Conservation (phyloP, 2,797 vertebrate species). For the Decapterus maruadsi region DNA sequence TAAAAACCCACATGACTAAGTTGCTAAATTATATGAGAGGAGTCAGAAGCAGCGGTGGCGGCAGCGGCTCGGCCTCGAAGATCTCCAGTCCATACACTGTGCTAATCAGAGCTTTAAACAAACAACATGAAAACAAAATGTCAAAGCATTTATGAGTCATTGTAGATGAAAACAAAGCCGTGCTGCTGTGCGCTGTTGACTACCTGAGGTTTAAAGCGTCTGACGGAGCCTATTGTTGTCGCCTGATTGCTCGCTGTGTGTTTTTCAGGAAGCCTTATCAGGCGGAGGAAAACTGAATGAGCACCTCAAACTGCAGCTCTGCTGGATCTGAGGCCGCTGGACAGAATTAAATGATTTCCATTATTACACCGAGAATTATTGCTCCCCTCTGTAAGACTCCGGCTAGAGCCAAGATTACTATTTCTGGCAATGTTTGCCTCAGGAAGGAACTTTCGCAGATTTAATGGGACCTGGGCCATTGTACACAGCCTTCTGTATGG, state of each 20-base stretch:
- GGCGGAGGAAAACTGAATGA: constrained; percentile 75
- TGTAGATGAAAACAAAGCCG: constrained; percentile 51
- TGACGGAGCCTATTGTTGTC: constrained; percentile 84
- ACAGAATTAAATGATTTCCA: constrained; percentile 94
- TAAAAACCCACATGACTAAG: background rate
- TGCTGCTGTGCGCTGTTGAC: constrained; percentile 43
- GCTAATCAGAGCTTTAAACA: constrained; percentile 43
- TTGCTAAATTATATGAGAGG: background rate
- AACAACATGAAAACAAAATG: constrained; percentile 53
- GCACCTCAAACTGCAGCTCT: constrained; percentile 87
- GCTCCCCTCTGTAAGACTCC: constrained; percentile 89
- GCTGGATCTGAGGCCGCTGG: constrained; percentile 87
- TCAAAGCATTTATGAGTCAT: constrained; percentile 46
- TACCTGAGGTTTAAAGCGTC: constrained; percentile 59
- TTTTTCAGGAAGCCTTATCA: constrained; percentile 83
- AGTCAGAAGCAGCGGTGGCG: background rate
- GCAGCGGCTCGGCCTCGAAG: background rate
- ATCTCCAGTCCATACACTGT: background rate
- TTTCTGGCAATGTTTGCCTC: constrained; percentile 96
- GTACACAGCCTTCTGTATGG: constrained; percentile 98
- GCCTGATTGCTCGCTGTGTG: constrained; percentile 74
- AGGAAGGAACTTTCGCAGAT: constrained; percentile 98
- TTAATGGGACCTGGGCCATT: constrained; percentile 98
- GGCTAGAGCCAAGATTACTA: constrained; percentile 92
- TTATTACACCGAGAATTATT: constrained; percentile 92